phyloP scores from a whole-genome alignment of 1,140 invertebrate genomes.

The Drosophila melanogaster region DNA sequence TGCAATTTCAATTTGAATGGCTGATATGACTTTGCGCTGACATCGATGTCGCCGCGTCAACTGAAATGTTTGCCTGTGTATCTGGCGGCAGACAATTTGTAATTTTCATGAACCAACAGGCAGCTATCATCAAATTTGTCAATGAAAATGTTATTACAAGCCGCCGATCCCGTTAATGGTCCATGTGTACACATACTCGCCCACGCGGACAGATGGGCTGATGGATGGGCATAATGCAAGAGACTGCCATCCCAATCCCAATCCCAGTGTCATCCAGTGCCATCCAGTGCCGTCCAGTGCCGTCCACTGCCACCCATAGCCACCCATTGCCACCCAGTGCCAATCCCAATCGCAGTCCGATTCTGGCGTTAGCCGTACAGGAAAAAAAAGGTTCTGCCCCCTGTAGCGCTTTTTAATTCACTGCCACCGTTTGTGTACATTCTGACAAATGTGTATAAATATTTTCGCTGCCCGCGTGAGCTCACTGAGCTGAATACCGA shows the following conservation, averaged over 20 bases:
- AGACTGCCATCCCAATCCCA: background rate
- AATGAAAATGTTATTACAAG: slow-evolving; percentile 79
- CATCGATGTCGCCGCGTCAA: background rate
- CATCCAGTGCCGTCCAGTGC: too few relatives aligned
- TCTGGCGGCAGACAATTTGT: slow-evolving; percentile 53
- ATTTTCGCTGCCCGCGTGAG: slow-evolving; percentile 49
- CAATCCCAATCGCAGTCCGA: background rate
- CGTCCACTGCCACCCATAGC: background rate
- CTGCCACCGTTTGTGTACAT: slow-evolving; percentile 47
- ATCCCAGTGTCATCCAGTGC: too few relatives aligned
- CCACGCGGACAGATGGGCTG: background rate
- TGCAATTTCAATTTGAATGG: slow-evolving; percentile 44
- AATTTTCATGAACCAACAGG: slow-evolving; percentile 61
- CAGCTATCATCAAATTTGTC: slow-evolving; percentile 70
- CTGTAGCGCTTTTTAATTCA: slow-evolving; percentile 70
- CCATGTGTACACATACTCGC: slow-evolving; percentile 38
- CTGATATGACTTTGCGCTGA: slow-evolving; percentile 2
- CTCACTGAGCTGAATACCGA: slow-evolving; percentile 49
- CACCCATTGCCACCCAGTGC: too few relatives aligned
- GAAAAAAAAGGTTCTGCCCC: slow-evolving; percentile 36
- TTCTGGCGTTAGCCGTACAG: slow-evolving; percentile 24
- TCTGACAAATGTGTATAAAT: slow-evolving; percentile 58
- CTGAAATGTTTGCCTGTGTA: slow-evolving; percentile 1
- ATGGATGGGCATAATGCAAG: slow-evolving; percentile 22
- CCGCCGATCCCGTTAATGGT: slow-evolving; percentile 65